phyloP scores from a whole-genome alignment of 1,140 invertebrate genomes.

The Dinothrombium tinctorium region DNA sequence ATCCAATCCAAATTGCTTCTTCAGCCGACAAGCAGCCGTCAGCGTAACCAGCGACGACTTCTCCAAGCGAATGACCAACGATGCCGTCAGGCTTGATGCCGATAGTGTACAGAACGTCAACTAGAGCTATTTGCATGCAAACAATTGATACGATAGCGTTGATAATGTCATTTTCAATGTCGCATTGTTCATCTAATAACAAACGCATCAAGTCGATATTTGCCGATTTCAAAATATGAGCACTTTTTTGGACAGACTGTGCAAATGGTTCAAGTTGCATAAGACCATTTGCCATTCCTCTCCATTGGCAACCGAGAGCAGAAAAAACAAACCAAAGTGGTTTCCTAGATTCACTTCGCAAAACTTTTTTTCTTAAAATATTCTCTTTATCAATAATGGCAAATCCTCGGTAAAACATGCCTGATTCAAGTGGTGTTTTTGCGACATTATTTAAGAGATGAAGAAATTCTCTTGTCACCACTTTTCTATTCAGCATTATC shows the following conservation, averaged over 20 bases:
- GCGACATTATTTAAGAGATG: constrained; percentile 46
- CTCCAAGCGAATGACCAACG: constrained; percentile 82
- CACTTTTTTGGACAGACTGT: constrained; percentile 42
- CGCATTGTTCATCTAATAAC: too few relatives aligned
- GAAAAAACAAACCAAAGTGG: constrained; percentile 56
- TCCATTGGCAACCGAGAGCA: constrained; percentile 91
- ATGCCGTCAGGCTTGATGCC: constrained; percentile 72
- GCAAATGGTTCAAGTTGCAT: constrained; percentile 53
- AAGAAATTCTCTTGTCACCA: constrained; percentile 66
- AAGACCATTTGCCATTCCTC: constrained; percentile 64
- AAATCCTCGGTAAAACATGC: not conserved
- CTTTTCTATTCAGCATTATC: constrained; percentile 17
- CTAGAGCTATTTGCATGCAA: constrained; percentile 74
- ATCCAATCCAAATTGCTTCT: constrained; percentile 63
- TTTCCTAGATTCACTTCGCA: not conserved
- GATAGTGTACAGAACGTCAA: constrained; percentile 51
- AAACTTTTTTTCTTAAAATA: not conserved
- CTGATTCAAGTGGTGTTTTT: not conserved
- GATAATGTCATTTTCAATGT: constrained; percentile 33
- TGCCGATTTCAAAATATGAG: constrained; percentile 43
- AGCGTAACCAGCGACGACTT: constrained; percentile 85
- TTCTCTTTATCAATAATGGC: not conserved
- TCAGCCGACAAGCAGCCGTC: constrained; percentile 76
- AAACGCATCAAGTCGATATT: constrained; percentile 56
- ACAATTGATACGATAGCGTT: constrained; percentile 82